Base-by-base conservation (phyloP, 2,797 vertebrate species). In the Adrianichthys oophorus region DNA sequence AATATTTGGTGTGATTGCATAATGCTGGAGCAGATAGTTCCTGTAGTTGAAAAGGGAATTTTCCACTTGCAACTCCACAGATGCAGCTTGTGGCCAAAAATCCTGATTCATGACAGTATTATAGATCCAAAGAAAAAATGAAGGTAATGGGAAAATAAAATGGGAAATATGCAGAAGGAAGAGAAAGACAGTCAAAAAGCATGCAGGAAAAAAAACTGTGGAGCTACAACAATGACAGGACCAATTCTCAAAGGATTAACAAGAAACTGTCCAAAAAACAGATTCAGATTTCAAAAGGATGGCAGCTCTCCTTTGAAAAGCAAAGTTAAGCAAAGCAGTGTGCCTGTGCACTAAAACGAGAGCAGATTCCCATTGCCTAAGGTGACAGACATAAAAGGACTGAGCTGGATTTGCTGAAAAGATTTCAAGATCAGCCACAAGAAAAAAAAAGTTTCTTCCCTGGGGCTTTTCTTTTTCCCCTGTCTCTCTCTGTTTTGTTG, bases 21-120 rank as follows among this genome's bases (percentile, higher is more conserved):
- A 80, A 87, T 74, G 64, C 32, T 55, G 63, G 52, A 40, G 62
- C 50, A 72, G 81, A 78, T 46, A 55, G 55, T 73, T 65, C 73
- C 63, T 55, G 49, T 72, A 73, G 62, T 68, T 72, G 73, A 59
- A 62, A 65, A 68, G 57, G 80, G 78, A 89, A 88, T 85, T 79
- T 86, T 88, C 77, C 78, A 68, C 68, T 68, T 74, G 75, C 62
- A 78, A 81, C 56, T 63, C 74, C 68, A 71, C 43, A 19, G 24
- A 44, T 54, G 32, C n/a, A 50, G 56, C 74, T 66, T 16, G 52
- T 48, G 56, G 78, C 84, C 80, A 87, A 83, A 82, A 74, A 62
- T 55, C 60, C 67, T 76, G 62, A 82, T 84, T 87, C 79, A 85
- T 42, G n/a, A 40, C 62, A 72, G 52, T 56, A 32, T 76, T 68